Evolutionary conservation across 2,797 vertebrate species (phyloP).

Genomic region (Trachurus trachurus): DNA sequence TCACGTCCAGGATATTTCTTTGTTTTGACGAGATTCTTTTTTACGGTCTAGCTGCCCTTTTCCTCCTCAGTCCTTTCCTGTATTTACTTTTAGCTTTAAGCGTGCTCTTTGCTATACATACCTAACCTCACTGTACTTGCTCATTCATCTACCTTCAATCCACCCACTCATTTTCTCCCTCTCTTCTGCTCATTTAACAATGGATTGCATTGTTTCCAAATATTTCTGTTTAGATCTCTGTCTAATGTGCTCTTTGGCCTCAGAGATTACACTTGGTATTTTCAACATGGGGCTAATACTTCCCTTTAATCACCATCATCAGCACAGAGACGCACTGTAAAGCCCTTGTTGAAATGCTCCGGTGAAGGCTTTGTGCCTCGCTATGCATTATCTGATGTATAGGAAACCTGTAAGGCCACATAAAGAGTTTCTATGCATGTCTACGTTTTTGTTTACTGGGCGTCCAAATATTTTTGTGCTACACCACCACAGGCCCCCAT

Average conservation of each 20-base stretch:
- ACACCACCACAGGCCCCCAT: background rate
- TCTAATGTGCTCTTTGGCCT: conserved; percentile 60
- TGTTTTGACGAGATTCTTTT: background rate
- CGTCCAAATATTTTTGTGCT: background rate
- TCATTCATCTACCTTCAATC: conserved; percentile 27
- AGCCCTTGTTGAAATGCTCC: conserved; percentile 17
- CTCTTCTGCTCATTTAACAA: conserved; percentile 53
- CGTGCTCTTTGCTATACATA: background rate
- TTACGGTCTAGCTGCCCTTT: background rate
- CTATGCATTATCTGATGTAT: conserved; percentile 19
- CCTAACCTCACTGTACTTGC: background rate
- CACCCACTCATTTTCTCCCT: conserved; percentile 25
- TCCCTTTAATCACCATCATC: conserved; percentile 47
- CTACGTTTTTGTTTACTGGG: background rate
- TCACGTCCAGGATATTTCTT: background rate
- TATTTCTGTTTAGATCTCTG: conserved; percentile 69
- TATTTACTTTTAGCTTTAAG: conserved; percentile 20
- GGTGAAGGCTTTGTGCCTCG: conserved; percentile 7
- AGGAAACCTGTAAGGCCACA: background rate
- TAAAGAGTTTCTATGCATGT: background rate
- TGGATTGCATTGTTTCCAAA: conserved; percentile 69
- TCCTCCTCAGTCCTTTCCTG: conserved; percentile 5
- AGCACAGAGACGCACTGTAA: conserved; percentile 30
- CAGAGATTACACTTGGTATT: conserved; percentile 65
- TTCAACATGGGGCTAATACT: conserved; percentile 45